These are phyloP conservation scores for Diacarnus erythraeanus DNA, from an alignment of 37 sponge, comb jelly and placozoan genomes.

Conservation along the genomic window DNA sequence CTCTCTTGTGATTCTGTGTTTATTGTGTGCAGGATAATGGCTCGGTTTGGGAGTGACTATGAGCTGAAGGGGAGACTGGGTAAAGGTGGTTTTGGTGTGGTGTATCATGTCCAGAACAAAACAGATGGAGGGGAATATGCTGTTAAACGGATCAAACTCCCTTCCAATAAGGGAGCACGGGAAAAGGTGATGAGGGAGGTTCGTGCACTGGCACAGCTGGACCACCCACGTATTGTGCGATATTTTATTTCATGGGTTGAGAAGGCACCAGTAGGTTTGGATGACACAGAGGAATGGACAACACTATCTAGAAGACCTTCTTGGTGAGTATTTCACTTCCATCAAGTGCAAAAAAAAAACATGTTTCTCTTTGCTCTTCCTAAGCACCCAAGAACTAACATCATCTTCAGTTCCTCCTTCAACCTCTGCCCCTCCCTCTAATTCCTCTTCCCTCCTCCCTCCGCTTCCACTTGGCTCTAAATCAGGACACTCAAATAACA, in stretches of 20 bases:
- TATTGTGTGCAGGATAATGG: not conserved
- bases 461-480: not conserved
- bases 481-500: not conserved
- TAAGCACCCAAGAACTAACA: not conserved
- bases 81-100: slow-evolving; percentile 88
- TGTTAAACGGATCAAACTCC: slow-evolving; percentile 80
- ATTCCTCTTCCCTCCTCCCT: not conserved
- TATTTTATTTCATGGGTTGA: slow-evolving; percentile 93
- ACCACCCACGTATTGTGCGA: slow-evolving; percentile 79
- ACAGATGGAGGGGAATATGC: slow-evolving; percentile 84
- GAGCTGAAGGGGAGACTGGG: slow-evolving; percentile 67
- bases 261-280: slow-evolving; percentile 52
- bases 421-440: not conserved
- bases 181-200: slow-evolving; percentile 93
- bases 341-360: too few species aligned
- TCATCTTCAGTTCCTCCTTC: not conserved
- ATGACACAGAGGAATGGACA: slow-evolving; percentile 36
- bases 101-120: slow-evolving; percentile 75
- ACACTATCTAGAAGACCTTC: slow-evolving; percentile 32
- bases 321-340: slow-evolving; percentile 19
- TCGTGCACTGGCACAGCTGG: slow-evolving; percentile 78
- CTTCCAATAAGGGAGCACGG: slow-evolving; percentile 33
- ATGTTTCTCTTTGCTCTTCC: not conserved
- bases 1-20: not conserved
- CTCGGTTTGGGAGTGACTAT: slow-evolving; percentile 74